These are phyloP conservation scores for Phenganax stokvisi DNA, from an alignment of 92 coral and sea anemone species.

Conservation along the genomic window DNA sequence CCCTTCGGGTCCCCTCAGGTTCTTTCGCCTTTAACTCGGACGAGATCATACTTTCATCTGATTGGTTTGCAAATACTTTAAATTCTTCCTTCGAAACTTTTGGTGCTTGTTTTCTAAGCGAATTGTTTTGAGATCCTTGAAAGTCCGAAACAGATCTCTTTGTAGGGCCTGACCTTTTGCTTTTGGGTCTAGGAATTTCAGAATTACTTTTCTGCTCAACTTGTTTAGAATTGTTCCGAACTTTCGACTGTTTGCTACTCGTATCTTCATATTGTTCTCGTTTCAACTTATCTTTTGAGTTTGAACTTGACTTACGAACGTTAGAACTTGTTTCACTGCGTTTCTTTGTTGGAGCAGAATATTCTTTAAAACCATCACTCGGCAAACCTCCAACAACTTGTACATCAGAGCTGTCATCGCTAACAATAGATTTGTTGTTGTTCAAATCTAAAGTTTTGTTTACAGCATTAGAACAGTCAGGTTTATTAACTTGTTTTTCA, in stretches of 20 bases:
- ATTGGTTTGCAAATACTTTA: background rate
- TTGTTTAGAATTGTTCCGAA: background rate
- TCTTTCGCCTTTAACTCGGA: slow-evolving; percentile 8
- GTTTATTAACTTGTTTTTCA: background rate
- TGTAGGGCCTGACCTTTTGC: background rate
- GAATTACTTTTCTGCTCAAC: background rate
- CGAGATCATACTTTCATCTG: background rate
- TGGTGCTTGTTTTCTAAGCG: background rate
- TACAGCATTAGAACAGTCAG: background rate
- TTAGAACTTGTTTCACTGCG: background rate
- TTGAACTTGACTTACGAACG: background rate
- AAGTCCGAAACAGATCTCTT: background rate
- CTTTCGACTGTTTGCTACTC: background rate
- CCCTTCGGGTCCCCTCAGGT: background rate
- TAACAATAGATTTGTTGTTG: background rate
- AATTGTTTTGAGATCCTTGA: background rate
- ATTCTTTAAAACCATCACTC: background rate
- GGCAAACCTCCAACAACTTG: background rate
- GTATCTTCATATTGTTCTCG: background rate
- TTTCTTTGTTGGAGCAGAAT: background rate
- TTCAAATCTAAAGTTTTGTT: too few relatives aligned
- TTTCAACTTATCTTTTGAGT: background rate
- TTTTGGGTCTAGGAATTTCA: background rate
- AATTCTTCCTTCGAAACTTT: background rate
- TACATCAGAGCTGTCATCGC: background rate